A percentile compares a stretch with the other conserved stretches of the same genome.
phyloP scores from a whole-genome alignment of 2,888 invertebrate species.

The Alviniconcha strummeri region DNA sequence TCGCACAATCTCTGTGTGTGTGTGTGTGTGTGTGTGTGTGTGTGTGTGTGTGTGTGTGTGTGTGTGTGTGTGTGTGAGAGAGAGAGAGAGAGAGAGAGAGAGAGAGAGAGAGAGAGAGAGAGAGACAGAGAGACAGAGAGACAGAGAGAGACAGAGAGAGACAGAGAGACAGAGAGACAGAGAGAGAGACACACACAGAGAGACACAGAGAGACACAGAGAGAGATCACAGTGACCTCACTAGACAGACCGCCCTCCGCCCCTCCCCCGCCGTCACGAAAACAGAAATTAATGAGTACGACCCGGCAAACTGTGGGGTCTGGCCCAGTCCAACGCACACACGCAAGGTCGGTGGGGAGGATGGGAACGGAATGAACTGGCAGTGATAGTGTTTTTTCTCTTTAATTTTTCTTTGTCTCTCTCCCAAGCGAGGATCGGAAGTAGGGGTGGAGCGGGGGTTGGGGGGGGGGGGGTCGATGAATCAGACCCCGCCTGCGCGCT shows the following conservation, averaged over 20 bases:
- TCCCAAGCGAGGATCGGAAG: too few species aligned
- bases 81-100: slow-evolving; percentile 6
- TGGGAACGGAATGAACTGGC: too few species aligned
- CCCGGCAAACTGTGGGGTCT: too few species aligned
- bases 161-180: neutral
- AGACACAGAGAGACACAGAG: slow-evolving; percentile 25
- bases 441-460: too few species aligned
- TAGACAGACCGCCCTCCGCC: neutral
- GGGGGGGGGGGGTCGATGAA: too few species aligned
- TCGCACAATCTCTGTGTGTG: too few species aligned
- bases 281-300: too few species aligned
- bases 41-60: neutral
- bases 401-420: too few species aligned
- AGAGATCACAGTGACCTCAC: neutral
- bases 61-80: neutral
- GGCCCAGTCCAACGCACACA: too few species aligned
- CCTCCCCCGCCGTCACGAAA: neutral
- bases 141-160: neutral
- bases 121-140: slow-evolving; percentile 5
- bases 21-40: neutral
- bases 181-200: neutral
- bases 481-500: too few species aligned
- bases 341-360: too few species aligned
- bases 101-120: slow-evolving; percentile 15
- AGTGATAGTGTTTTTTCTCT: too few species aligned